Evolutionary conservation across 2,113 vertebrate genomes (phyloP), one percentile per base, ranked within the genome.

Genomic region (Phrynosoma platyrhinos): DNA sequence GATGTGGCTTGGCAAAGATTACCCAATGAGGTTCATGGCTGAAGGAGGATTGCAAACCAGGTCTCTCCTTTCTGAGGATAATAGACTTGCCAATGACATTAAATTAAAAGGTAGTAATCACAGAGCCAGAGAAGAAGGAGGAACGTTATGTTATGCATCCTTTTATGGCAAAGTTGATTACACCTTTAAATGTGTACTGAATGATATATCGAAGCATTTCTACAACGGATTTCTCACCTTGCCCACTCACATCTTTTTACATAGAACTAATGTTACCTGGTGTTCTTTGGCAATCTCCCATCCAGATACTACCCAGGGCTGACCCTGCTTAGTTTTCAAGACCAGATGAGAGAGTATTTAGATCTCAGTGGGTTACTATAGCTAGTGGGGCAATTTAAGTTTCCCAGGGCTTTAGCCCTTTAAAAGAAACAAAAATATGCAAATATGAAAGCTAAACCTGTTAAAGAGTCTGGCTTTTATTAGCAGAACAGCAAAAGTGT

Each of bases 201-300:
- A 66, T 66, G 7, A 53, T 85, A 36, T 36, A 36, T 36, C 36
- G 1, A 36, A 36, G 36, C 36, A 36, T 36, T 36, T 36, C 36
- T 36, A 36, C 36, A 32, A 25, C 53, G 90, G 90, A 88, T 92
- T 91, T 95, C 83, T 76, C 90, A 62, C 90, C 89, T 93, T 94
- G 88, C 94, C 86, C 85, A 87, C 92, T 94, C 78, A 92, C 96
- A 96, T 84, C 96, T 97, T 94, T 36, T 66, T 91, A 90, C 90
- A 90, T 90, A 88, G 91, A 91, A 95, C 96, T 97, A 98, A 96
- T 36, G 36, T 36, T 36, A 36, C 36, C 36, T 55, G 4, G 53
- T 12, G 7, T 55, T 7, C 12, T 7, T 55, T 55, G 53, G 53
- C 12, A 12, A 55, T 9, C 53, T 55, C 53, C 53, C 53, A 12